A percentile compares a stretch with the other conserved stretches of the same genome.
Evolutionary conservation across 2,797 vertebrate species (phyloP).

Genomic region (Pachyuromys duprasi): DNA sequence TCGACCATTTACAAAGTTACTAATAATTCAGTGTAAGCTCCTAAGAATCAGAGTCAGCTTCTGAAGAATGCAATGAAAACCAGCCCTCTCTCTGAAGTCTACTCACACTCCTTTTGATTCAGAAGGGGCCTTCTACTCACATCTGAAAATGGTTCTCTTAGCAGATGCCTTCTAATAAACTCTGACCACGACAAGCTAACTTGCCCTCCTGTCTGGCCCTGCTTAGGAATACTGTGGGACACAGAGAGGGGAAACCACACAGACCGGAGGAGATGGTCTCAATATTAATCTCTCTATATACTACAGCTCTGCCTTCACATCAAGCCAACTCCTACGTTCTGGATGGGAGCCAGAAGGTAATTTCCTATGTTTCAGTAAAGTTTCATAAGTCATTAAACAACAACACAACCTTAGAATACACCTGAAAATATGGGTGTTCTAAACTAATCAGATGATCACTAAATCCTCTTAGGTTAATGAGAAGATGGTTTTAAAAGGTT

Average conservation of each 20-base stretch:
- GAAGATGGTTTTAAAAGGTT: slow-evolving; percentile 30
- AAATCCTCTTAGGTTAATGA: slow-evolving; percentile 1
- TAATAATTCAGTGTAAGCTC: neutral
- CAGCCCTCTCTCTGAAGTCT: neutral
- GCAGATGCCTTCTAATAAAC: neutral
- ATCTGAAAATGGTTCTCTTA: neutral
- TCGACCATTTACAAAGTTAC: slow-evolving; percentile 45
- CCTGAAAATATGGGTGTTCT: slow-evolving; percentile 35
- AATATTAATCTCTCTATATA: neutral
- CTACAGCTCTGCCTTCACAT: neutral
- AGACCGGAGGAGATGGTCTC: neutral
- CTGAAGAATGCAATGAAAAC: slow-evolving; percentile 66
- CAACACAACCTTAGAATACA: neutral
- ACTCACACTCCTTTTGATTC: slow-evolving; percentile 22
- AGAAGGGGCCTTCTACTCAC: neutral
- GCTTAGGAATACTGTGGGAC: neutral
- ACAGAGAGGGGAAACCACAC: neutral
- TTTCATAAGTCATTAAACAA: neutral
- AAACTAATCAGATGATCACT: neutral
- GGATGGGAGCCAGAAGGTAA: slow-evolving; percentile 35
- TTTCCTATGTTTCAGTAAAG: neutral
- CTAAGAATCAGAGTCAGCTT: neutral
- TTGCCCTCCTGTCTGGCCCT: neutral
- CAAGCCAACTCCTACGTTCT: neutral
- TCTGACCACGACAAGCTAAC: neutral